Evolutionary conservation across 2,797 vertebrate genomes (phyloP).

Genomic region (Brotula barbata): DNA sequence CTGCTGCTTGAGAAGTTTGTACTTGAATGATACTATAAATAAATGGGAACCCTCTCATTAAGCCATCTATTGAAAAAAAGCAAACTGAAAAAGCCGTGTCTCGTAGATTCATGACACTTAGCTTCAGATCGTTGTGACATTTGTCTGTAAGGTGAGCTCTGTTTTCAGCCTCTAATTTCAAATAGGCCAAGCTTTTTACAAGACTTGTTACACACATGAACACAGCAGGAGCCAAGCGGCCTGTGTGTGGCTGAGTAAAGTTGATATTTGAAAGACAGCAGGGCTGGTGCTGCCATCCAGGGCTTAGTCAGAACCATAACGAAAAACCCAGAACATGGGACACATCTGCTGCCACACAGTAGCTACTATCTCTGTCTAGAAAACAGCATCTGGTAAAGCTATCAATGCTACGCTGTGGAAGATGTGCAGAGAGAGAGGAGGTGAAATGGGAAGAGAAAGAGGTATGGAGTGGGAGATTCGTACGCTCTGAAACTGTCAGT

Average conservation of each 20-base stretch:
- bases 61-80: too few species aligned
- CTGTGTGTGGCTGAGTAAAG: slow-evolving; percentile 43
- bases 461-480: slow-evolving; percentile 16
- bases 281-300: slow-evolving; percentile 46
- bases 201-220: neutral
- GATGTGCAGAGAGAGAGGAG: slow-evolving; percentile 14
- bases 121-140: neutral
- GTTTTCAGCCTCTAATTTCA: neutral
- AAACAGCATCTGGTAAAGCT: slow-evolving; percentile 58
- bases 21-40: slow-evolving; percentile 27
- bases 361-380: slow-evolving; percentile 48
- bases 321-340: slow-evolving; percentile 45
- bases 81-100: too few species aligned
- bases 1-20: slow-evolving; percentile 26
- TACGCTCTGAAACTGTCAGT: slow-evolving; percentile 9
- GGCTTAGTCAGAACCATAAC: slow-evolving; percentile 66
- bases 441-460: slow-evolving; percentile 32
- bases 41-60: neutral
- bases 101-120: neutral
- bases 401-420: slow-evolving; percentile 20
- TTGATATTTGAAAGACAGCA: slow-evolving; percentile 58
- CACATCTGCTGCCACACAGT: slow-evolving; percentile 60
- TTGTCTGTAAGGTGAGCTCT: neutral
- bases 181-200: neutral
- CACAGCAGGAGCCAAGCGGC: slow-evolving; percentile 8